Evolutionary conservation across 64 coral and sea anemone genomes (phyloP), one percentile per base, ranked within the genome.

Genomic region (Platygyra sinensis): DNA sequence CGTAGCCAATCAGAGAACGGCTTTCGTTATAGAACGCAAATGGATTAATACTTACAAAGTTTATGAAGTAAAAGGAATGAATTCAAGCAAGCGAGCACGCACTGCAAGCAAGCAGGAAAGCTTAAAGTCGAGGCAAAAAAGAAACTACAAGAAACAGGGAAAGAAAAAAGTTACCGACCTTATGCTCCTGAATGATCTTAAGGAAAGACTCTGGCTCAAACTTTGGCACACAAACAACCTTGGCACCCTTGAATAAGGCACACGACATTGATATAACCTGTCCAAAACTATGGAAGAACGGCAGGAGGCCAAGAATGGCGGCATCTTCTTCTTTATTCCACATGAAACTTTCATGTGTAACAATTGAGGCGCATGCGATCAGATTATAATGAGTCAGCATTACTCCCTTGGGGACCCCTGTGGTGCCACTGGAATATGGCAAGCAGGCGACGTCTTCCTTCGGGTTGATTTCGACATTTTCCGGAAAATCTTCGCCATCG

Each of bases 321-420:
- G 49, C 27, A 78, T 64, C 50, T 16, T 84, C 72, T 20, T 83
- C 80, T 9, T 46, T 46, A 46, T 74, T 46, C 63, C 13, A 64
- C 42, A 49, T 18, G 39, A 93, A 33, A 15, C 36, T 28, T 3
- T 86, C 62, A 36, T 24, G 17, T 18, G 75, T 52, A 5, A 67
- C 80, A 92, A 83, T 38, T 20, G 25, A 72, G 16, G 89, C 24
- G 11, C 88, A 46, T 46, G 86, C 60, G 13, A 90, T 81, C 18
- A 90, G 69, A 65, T 92, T 95, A 30, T 89, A 95, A 91, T 95
- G 94, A 19, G 94, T 95, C 14, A 95, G 25, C 94, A 95, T 95
- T 24, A 95, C 94, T 46, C 94, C 94, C 36, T 95, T 95, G 8
- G 89, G 89, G n/a, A 87, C 29, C 30, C 94, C 94, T 16, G 89